Evolutionary conservation across 2,888 invertebrate genomes (phyloP).

Genomic region (Sceliomorpha sp.): DNA sequence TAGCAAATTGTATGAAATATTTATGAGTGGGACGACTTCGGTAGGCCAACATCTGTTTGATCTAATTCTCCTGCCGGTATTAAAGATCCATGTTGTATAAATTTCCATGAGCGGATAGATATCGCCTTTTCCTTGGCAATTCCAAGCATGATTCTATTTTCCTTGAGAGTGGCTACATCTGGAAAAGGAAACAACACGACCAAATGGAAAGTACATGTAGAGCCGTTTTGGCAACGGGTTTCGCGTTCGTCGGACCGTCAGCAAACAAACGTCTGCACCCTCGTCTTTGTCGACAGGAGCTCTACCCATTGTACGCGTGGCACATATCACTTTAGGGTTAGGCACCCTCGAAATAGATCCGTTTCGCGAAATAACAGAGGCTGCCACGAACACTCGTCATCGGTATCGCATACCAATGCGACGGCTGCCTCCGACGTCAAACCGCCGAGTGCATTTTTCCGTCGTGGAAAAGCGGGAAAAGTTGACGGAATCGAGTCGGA

Average conservation of each 20-base stretch:
- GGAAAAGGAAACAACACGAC: conserved; percentile 53
- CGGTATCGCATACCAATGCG: conserved; percentile 72
- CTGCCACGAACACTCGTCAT: conserved; percentile 73
- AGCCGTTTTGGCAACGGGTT: conserved; percentile 60
- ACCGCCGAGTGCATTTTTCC: conserved; percentile 1
- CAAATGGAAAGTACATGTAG: conserved; percentile 78
- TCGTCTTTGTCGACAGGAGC: conserved; percentile 34
- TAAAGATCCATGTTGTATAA: conserved; percentile 11
- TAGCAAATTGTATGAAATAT: conserved; percentile 13
- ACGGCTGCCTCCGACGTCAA: conserved; percentile 53
- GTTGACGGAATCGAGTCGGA: conserved; percentile 37
- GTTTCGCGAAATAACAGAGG: conserved; percentile 78
- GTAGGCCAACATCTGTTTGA: conserved; percentile 13
- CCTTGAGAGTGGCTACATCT: conserved; percentile 41
- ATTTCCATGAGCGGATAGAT: conserved; percentile 12
- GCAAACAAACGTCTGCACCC: conserved; percentile 64
- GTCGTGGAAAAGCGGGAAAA: conserved; percentile 5
- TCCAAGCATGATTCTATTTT: conserved; percentile 51
- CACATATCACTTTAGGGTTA: conserved; percentile 79
- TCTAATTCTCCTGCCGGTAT: conserved; percentile 19
- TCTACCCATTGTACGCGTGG: conserved; percentile 74
- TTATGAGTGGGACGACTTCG: neutral
- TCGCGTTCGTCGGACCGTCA: conserved; percentile 51
- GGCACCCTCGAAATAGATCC: conserved; percentile 77
- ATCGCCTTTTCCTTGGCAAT: conserved; percentile 39